Base-by-base conservation (phyloP, 1,140 invertebrate genomes). In the Ceratosolen fusciceps region DNA sequence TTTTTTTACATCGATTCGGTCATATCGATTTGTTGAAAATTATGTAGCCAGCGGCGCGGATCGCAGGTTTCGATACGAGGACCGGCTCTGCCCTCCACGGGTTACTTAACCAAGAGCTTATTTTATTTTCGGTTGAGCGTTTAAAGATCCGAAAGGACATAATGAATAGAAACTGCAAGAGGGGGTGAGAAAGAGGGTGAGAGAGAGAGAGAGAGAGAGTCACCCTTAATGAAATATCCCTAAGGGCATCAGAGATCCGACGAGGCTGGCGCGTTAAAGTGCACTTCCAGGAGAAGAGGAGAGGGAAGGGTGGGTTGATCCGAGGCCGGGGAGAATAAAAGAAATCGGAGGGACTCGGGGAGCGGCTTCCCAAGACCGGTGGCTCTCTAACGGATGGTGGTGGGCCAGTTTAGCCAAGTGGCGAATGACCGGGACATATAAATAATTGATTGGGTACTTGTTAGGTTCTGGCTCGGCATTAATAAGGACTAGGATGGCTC, bases 361-460 rank as follows among this genome's bases (percentile, higher is more conserved):
- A 5, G 16, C 0, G 16, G 60, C n/a, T 65, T 65, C 37, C 8
- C 19, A n/a, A 34, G 4, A 0, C 5, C 21, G 7, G 60, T 1
- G 31, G 34, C 12, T 19, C 29, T 1, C 24, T 26, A 2, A 16
- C 1, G 31, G 8, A 34, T n/a, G n/a, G n/a, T n/a, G 2, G 19
- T n/a, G 31, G 19, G 4, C 19, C 4, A 58, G 39, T 56, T 37
- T 49, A 10, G 24, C 2, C 60, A 24, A 34, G 19, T 47, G 60
- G 29, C 43, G 60, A 43, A 62, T 60, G 58, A 74, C 9, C 39
- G 47, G 31, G 58, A 67, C 58, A 71, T 74, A 80, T 80, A 80
- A 80, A 75, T 80, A 80, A 80, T 80, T 80, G 79, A 80, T 80
- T 76, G 73, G 67, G 79, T 80, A 80, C 78, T 80, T 80, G 72